Base-by-base conservation (phyloP, 2,113 vertebrate genomes). In the Neogobius melanostomus region DNA sequence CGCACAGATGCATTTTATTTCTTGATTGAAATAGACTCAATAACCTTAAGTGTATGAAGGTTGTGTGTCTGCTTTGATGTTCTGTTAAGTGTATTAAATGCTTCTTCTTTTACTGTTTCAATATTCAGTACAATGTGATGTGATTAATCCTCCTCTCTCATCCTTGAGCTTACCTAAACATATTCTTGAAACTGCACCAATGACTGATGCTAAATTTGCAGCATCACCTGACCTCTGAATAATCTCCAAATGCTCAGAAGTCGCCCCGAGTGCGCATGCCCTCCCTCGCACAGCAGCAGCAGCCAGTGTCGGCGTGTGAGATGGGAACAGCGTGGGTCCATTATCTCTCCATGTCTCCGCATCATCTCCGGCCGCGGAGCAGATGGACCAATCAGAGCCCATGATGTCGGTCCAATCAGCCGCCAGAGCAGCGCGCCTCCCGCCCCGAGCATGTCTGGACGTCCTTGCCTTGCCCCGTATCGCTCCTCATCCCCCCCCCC, bases 331-430 rank as follows among this genome's bases (percentile, higher is more conserved):
- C 75, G 69, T 36, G 56, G 81, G 84, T 86, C 84, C 77, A 85
- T 91, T 89, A 88, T 82, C 85, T 74, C 83, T 78, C 80, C 80
- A 87, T 81, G 82, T 87, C 85, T 78, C 54, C 2, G 69, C 71
- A 85, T 82, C 80, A 68, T 71, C 80, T 82, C 77, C 80, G 86
- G 71, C 59, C 54, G 52, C 75, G 48, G 53, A 15, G 56, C 61
- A 71, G 71, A 65, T 64, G 57, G 78, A 71, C 81, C 81, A 80
- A 71, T 76, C 70, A 17, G 80, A 71, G 86, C 69, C 69, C 82
- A 59, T 36, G 21, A 17, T 12, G 66, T 43, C 2, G 4, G 9
- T 2, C 53, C 53, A 56, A 56, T 56, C 53, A 11, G 53, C 53
- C 6, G 10, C 10, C 17, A 6, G 53, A 11, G 5, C 17, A 6